Percentiles rank a stretch among this genome's conserved stretches.
phyloP scores from a whole-genome alignment of 2,888 invertebrate genomes.

The Diaperis boleti region DNA sequence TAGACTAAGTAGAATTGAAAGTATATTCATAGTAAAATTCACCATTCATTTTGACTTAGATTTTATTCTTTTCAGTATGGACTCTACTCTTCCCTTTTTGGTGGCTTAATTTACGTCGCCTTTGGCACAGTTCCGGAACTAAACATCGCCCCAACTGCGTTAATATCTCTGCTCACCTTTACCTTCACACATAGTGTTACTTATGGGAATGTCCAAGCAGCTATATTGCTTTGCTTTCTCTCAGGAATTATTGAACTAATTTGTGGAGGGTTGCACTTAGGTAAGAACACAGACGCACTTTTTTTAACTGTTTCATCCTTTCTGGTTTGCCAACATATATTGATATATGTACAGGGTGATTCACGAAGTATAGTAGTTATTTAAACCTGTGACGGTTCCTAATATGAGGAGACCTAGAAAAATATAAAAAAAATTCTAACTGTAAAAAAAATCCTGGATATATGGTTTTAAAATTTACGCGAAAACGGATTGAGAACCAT shows the following conservation, averaged over 20 bases:
- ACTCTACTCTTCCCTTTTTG: slow-evolving; percentile 84
- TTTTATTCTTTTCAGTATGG: slow-evolving; percentile 75
- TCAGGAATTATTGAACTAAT: slow-evolving; percentile 75
- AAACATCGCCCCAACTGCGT: slow-evolving; percentile 80
- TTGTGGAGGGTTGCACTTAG: slow-evolving; percentile 74
- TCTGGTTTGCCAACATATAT: no score
- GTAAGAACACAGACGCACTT: slow-evolving; percentile 61
- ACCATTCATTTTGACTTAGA: background rate
- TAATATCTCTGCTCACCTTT: slow-evolving; percentile 80
- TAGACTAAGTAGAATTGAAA: no score
- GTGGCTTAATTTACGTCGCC: slow-evolving; percentile 82
- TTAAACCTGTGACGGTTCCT: no score
- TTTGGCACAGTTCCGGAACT: slow-evolving; percentile 80
- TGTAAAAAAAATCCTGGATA: no score
- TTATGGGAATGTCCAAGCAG: slow-evolving; percentile 70
- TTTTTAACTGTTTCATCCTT: background rate
- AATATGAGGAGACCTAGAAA: no score
- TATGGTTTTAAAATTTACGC: no score
- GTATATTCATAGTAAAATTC: background rate
- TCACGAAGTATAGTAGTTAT: no score
- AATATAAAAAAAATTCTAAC: no score
- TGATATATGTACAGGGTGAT: no score
- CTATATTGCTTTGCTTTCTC: slow-evolving; percentile 75
- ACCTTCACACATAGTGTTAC: slow-evolving; percentile 69
- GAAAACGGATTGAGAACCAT: no score